Evolutionary conservation across 2,888 invertebrate genomes (phyloP), one percentile per base, ranked within the genome.

Genomic region (Anodontia alba): DNA sequence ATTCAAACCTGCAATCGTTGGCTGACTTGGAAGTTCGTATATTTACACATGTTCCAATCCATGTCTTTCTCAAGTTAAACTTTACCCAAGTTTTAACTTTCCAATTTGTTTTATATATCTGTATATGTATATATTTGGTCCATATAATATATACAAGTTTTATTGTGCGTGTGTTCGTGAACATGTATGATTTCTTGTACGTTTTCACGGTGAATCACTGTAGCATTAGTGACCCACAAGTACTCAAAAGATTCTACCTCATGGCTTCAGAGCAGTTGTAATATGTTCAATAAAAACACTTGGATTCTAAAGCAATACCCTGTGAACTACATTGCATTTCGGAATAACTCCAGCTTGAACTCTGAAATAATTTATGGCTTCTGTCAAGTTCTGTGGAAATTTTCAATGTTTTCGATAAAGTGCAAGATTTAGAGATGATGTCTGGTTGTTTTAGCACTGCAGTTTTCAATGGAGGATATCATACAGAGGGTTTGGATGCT

Each of bases 31-130:
- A 62, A 20, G 29, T 38, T 62, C 62, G 43, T 46, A 26, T 69
- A 38, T 82, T 73, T 74, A 57, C 51, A 80, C 31, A 31, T 73
- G 77, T 83, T 79, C 82, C 79, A 83, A 76, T 83, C 79, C 79
- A 76, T 70, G 82, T 83, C 82, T 83, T 83, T 83, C 82, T 76
- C 62, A 62, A 73, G 76, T 70, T 73, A 67, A 76, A 54, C 79
- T 71, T 79, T 66, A 83, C 79, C 82, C 82, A 79, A 69, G 51
- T 68, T 43, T 75, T 75, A 46, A 75, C 67, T 68, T 75, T 75
- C 49, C 68, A 68, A 43, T 69, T 69, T 42, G 69, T 62, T 62
- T 62, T 62, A 62, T 62, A 62, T 29, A 62, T n/a, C 29, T 29
- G 17, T 62, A 62, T 62, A 62, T 62, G 62, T 62, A 62, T 62